Conservation (phyloP, 2,888 invertebrate genomes). For the Mechanitis messenoides region DNA sequence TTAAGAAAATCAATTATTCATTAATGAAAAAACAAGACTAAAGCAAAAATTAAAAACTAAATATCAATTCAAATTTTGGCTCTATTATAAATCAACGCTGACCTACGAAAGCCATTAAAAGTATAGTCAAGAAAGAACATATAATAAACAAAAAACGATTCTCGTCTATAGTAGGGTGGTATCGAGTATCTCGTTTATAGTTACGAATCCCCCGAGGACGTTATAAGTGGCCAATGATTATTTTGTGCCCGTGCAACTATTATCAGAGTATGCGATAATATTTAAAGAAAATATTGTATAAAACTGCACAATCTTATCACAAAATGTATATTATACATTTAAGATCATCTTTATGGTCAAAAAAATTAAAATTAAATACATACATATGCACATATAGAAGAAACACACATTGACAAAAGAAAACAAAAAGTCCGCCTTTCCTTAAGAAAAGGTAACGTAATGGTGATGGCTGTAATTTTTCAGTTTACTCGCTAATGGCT, state of each 20-base stretch:
- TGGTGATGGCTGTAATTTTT: too few relatives aligned
- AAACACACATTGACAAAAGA: too few relatives aligned
- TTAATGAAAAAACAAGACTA: not conserved
- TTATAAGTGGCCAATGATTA: constrained; percentile 73
- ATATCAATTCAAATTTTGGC: not conserved
- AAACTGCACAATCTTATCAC: too few relatives aligned
- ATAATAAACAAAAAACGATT: constrained; percentile 55
- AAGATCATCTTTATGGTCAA: too few relatives aligned
- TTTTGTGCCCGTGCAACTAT: constrained; percentile 53
- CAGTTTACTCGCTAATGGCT: too few relatives aligned
- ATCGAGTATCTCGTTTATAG: constrained; percentile 60
- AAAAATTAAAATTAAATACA: too few relatives aligned
- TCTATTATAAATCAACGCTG: constrained; percentile 12
- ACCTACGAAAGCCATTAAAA: constrained; percentile 17
- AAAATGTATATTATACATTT: too few relatives aligned
- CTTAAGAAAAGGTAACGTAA: too few relatives aligned
- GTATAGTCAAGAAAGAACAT: constrained; percentile 12
- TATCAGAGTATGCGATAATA: constrained; percentile 30
- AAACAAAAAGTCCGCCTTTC: too few relatives aligned
- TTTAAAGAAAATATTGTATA: not conserved
- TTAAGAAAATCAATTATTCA: too few relatives aligned
- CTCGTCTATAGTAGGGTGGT: constrained; percentile 40
- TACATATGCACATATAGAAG: too few relatives aligned
- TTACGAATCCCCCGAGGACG: constrained; percentile 59
- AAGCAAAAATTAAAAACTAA: not conserved